Evolutionary conservation across 2,113 vertebrate genomes (phyloP), one percentile per base, ranked within the genome.

Genomic region (Psittacus erithacus): DNA sequence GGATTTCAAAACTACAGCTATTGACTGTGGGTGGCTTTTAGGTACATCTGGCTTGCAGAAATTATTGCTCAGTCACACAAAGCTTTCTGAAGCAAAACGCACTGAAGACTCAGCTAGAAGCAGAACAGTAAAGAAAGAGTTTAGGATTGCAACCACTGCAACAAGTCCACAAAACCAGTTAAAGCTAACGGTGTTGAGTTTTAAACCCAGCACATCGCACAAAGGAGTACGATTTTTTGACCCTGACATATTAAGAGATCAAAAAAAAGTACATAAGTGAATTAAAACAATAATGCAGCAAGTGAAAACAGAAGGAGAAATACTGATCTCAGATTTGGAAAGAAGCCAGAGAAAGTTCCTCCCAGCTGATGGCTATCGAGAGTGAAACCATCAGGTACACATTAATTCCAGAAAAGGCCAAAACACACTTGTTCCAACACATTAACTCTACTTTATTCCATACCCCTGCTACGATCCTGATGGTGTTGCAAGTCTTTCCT

Each of bases 381-480:
- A 90, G 52, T 6, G 39, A 77, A 92, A 46, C 65, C 89, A 95
- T 79, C 92, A 74, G 85, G 87, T 62, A 90, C 20, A 88, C 94
- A 95, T 92, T 83, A 93, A 96, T 88, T 75, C 41, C 46, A 53
- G 86, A 91, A 97, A 94, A 94, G 88, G 96, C 97, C 97, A 97
- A 97, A 97, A 74, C 89, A 95, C 93, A 88, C 93, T 95, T 64
- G 93, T 96, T 97, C 96, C 88, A 97, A 84, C 81, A 95, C 97
- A 97, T 97, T 96, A 96, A 97, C 95, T 97, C 92, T 65, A 52
- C 91, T 92, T 84, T 85, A 93, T 93, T 98, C 95, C 97, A 92
- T 84, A 90, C 96, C 95, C 97, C 97, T 97, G 96, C 95, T 77
- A 94, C 0, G 91, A 86, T 94, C 94, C 91, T 96, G 95, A 95